Evolutionary conservation across 2,113 vertebrate species (phyloP), one percentile per base, ranked within the genome.

Genomic region (Corydoras maculifer): DNA sequence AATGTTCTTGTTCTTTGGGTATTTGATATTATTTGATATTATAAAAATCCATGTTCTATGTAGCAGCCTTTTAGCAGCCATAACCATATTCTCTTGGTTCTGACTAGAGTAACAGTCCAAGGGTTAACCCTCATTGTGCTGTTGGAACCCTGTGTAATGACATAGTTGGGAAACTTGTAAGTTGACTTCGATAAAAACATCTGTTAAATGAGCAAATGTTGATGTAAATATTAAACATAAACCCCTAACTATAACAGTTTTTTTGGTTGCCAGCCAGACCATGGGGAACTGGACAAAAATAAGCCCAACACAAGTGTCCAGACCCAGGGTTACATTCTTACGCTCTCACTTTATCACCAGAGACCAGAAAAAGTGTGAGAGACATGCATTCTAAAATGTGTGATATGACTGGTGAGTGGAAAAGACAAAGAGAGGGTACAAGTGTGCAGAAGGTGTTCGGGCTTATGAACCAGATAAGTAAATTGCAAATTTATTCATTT

Each of bases 391-490:
- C 58, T 61, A 58, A 55, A 10, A 53, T 11, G 49, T 55, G 58
- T 61, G 50, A 43, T n/a, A 61, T 14, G 49, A 70, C 11, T 75
- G 66, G 62, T 53, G 55, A 70, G 62, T 29, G 57, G 35, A 18
- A 9, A 31, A 51, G 30, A 11, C 14, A 50, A 57, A 55, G 64
- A n/a, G 65, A 64, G 31, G 9, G 25, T 50, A 62, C 68, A 15
- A 55, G 66, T 68, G 64, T 67, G 29, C 11, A 32, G 13, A 32
- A 31, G 12, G 25, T 18, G 31, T 65, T 11, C 18, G 18, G 8
- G 10, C 48, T 58, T 49, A 58, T 49, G 14, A 29, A 8, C 13
- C 15, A 13, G 15, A 43, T 60, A 25, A 73, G 50, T 49, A 3
- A 43, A 8, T 43, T 43, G 35, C 35, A 5, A 43, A 43, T 43